A percentile compares a stretch with the other conserved stretches of the same genome.
phyloP scores from a whole-genome alignment of 1,140 invertebrate genomes.

The Trichonephila clavata region DNA sequence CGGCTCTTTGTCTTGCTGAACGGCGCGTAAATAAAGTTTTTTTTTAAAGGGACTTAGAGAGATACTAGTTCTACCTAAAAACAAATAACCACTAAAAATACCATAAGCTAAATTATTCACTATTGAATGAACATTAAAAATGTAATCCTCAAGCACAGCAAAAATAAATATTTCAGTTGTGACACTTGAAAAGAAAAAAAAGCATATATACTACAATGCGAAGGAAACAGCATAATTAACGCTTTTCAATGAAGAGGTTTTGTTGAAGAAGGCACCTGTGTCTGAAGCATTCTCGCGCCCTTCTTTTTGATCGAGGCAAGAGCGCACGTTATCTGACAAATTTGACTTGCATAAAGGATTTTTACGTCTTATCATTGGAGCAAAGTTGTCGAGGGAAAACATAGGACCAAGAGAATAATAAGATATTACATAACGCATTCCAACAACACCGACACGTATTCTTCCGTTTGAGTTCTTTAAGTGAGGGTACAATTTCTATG shows the following conservation, averaged over 20 bases:
- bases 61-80: neutral
- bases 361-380: neutral
- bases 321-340: neutral
- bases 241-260: neutral
- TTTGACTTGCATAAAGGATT: conserved; percentile 6
- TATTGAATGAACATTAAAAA: neutral
- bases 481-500: conserved; percentile 15
- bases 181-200: neutral
- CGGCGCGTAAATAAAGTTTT: neutral
- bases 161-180: neutral
- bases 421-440: conserved; percentile 23
- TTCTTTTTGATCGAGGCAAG: neutral
- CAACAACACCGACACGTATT: neutral
- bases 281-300: neutral
- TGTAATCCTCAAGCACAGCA: neutral
- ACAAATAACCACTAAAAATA: neutral
- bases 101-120: neutral
- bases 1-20: neutral
- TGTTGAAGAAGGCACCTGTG: neutral
- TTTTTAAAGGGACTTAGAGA: neutral
- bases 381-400: neutral
- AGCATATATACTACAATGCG: neutral
- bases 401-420: neutral
- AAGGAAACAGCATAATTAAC: neutral
- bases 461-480: neutral